Evolutionary conservation across 2,888 invertebrate genomes (phyloP), one percentile per base, ranked within the genome.

Genomic region (Hydraecia micacea): DNA sequence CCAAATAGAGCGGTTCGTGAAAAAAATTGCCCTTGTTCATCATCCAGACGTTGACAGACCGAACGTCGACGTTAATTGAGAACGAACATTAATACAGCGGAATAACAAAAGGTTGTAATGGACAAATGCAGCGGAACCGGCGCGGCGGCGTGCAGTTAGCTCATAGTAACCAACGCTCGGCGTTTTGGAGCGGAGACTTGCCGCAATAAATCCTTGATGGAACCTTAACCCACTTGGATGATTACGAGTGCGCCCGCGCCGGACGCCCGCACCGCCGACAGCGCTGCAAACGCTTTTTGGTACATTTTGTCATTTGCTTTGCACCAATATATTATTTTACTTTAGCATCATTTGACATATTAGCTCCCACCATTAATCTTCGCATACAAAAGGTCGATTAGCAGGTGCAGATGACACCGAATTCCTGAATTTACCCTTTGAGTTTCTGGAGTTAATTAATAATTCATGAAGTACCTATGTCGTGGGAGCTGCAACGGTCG

Each of bases 161-260:
- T 96, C 95, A 96, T 94, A 95, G 95, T 94, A 95, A 95, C 95
- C 90, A 94, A 91, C 93, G 93, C 93, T 94, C 94, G 93, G 92
- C 92, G 95, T 96, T 96, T 96, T 96, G 96, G 96, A 96, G 96
- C 96, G 96, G 96, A 93, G 96, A 94, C 96, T 96, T 97, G 96
- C 96, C 96, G 96, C 97, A 97, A 96, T 93, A 97, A 96, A 97
- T 96, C 97, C 97, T 97, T 97, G 97, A 93, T 95, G 95, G 89
- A 95, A 96, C 97, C 97, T 97, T 97, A 97, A 97, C 97, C 97
- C 94, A 97, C 94, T 97, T 97, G 96, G 94, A 94, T 96, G 96
- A 96, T 97, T 96, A 96, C 96, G 94, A 95, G 93, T 93, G 93
- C 94, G 87, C 93, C 92, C 90, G 85, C 86, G 86, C 93, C 92